phyloP scores from a whole-genome alignment of 2,797 vertebrate genomes.

The Peromyscus eremicus region DNA sequence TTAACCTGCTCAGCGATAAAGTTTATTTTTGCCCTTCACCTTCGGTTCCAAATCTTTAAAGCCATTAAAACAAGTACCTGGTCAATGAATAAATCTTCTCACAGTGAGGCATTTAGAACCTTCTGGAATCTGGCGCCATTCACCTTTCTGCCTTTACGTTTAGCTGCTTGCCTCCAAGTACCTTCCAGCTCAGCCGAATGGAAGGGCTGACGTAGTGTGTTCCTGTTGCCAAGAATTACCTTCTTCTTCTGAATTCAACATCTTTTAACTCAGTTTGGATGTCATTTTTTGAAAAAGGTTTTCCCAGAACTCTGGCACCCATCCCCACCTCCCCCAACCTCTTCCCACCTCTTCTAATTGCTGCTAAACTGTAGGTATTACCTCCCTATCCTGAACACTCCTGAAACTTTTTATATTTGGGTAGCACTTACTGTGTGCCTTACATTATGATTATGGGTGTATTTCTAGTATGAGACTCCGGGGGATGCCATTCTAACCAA shows the following conservation, averaged over 20 bases:
- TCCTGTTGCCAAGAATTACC: neutral
- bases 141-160: constrained; percentile 52
- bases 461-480: neutral
- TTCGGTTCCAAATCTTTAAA: constrained; percentile 80
- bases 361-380: neutral
- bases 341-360: constrained; percentile 43
- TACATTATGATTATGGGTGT: constrained; percentile 3
- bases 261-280: constrained; percentile 51
- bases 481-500: constrained; percentile 19
- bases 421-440: constrained; percentile 26
- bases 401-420: neutral
- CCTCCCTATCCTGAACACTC: constrained; percentile 23
- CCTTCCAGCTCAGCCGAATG: constrained; percentile 5
- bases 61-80: constrained; percentile 68
- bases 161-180: constrained; percentile 52
- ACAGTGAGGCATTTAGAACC: constrained; percentile 37
- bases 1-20: constrained; percentile 85
- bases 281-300: constrained; percentile 56
- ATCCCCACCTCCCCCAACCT: neutral
- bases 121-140: constrained; percentile 13
- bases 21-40: constrained; percentile 83
- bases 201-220: constrained; percentile 6
- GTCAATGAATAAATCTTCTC: constrained; percentile 70
- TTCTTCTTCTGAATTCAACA: constrained; percentile 23
- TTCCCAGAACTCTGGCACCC: constrained; percentile 18